Conservation (phyloP, 2,797 vertebrate species). For the Pelobates cultripes region DNA sequence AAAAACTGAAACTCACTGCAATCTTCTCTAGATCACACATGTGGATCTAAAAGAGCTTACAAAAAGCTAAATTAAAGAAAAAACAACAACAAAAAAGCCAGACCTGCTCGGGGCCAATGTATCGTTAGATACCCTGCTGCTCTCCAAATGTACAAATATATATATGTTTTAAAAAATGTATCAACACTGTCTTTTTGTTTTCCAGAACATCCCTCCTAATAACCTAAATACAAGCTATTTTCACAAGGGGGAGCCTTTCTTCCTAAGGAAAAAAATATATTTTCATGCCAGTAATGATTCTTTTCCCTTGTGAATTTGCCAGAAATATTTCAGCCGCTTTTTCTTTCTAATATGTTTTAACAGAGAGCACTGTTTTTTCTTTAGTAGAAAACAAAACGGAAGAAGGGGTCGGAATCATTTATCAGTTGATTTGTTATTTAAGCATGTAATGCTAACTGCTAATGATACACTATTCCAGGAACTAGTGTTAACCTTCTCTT, state of each 20-base stretch:
- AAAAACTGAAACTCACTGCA: no score
- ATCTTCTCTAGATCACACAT: background rate
- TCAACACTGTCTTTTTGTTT: background rate
- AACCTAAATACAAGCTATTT: constrained; percentile 41
- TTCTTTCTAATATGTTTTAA: constrained; percentile 7
- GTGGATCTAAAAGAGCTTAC: no score
- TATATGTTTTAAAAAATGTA: background rate
- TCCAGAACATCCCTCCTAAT: constrained; percentile 23
- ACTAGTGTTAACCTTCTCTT: no score
- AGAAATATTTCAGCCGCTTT: constrained; percentile 1
- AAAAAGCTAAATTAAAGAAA: no score
- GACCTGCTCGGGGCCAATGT: no score
- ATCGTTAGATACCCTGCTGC: no score
- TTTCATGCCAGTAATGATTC: constrained; percentile 14
- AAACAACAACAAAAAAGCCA: no score
- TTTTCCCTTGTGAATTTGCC: constrained; percentile 27
- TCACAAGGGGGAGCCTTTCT: constrained; percentile 52
- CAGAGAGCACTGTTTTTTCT: background rate
- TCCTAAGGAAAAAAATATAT: constrained; percentile 42
- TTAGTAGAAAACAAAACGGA: background rate
- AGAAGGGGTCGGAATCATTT: background rate
- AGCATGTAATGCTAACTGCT: no score
- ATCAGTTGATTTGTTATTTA: background rate
- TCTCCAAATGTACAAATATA: no score
- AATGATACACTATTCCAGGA: no score